Conservation (phyloP, 2,888 invertebrate species). For the Beris morrisii region DNA sequence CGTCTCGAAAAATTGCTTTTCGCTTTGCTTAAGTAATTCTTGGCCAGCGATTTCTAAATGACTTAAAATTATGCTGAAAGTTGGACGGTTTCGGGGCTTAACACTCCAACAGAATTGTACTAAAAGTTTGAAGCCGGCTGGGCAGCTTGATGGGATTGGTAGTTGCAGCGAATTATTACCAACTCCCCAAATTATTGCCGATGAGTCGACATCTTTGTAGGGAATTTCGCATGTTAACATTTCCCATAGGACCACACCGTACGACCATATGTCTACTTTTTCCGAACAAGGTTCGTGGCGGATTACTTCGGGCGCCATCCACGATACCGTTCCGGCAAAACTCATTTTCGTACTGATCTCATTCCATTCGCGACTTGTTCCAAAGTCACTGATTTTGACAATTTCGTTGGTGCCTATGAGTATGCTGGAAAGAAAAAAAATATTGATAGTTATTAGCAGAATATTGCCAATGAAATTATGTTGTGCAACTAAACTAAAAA, state of each 20-base stretch:
- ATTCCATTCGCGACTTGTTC: conserved; percentile 93
- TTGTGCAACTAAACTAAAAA: too few species aligned
- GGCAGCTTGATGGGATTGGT: conserved; percentile 89
- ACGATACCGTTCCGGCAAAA: conserved; percentile 96
- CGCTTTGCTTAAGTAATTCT: conserved; percentile 66
- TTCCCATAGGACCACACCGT: conserved; percentile 98
- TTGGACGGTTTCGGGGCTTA: conserved; percentile 86
- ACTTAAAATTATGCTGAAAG: conserved; percentile 86
- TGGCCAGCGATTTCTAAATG: conserved; percentile 89
- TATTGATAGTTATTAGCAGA: too few species aligned
- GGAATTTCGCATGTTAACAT: conserved; percentile 92
- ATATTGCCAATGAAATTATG: too few species aligned
- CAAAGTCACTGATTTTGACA: conserved; percentile 98
- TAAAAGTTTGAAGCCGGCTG: conserved; percentile 82
- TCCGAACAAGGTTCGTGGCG: conserved; percentile 95
- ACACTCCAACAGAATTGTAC: conserved; percentile 91
- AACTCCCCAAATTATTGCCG: conserved; percentile 97
- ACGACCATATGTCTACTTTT: conserved; percentile 98
- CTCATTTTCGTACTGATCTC: conserved; percentile 96
- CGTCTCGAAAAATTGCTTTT: conserved; percentile 77
- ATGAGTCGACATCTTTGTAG: conserved; percentile 91
- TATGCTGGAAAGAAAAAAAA: conserved; percentile 63
- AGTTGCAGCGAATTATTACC: conserved; percentile 90
- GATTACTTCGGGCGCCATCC: conserved; percentile 99
- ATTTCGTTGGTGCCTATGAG: conserved; percentile 77